Percentiles rank a stretch among this genome's conserved stretches.
Evolutionary conservation across 2,113 vertebrate species (phyloP).

Genomic region (Prionailurus viverrinus): DNA sequence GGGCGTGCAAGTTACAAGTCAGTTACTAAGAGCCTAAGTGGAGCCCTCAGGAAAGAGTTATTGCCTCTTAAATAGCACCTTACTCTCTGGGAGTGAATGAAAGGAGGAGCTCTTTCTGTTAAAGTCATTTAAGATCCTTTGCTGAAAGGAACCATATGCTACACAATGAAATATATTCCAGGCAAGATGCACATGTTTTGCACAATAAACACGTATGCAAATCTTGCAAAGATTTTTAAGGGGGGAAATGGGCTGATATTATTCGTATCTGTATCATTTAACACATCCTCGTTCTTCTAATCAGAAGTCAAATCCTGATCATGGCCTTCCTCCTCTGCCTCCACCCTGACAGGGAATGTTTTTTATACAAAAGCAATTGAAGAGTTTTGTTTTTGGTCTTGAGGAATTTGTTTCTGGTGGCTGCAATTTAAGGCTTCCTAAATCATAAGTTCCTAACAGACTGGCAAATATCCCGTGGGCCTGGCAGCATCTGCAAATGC

Average conservation of each 20-base stretch:
- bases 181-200: slow-evolving; percentile 79
- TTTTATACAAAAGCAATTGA: not conserved
- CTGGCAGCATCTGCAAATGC: slow-evolving; percentile 65
- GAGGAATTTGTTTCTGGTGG: not conserved
- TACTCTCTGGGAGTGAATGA: slow-evolving; percentile 62
- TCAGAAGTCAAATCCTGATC: not conserved
- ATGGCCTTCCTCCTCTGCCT: not conserved
- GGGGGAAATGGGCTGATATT: slow-evolving; percentile 64
- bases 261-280: slow-evolving; percentile 37
- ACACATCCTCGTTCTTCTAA: not conserved
- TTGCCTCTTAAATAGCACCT: slow-evolving; percentile 72
- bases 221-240: slow-evolving; percentile 68
- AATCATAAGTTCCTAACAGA: slow-evolving; percentile 50
- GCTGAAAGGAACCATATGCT: slow-evolving; percentile 83
- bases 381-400: slow-evolving; percentile 53
- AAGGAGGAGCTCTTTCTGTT: slow-evolving; percentile 73
- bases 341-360: not conserved
- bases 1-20: not conserved
- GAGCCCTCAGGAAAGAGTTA: slow-evolving; percentile 54
- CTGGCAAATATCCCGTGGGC: slow-evolving; percentile 68
- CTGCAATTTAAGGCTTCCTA: slow-evolving; percentile 57
- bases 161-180: slow-evolving; percentile 81
- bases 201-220: slow-evolving; percentile 81
- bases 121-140: slow-evolving; percentile 79
- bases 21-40: slow-evolving; percentile 49